Base-by-base conservation (phyloP, 1,140 invertebrate species). In the Frieseomelitta varia region DNA sequence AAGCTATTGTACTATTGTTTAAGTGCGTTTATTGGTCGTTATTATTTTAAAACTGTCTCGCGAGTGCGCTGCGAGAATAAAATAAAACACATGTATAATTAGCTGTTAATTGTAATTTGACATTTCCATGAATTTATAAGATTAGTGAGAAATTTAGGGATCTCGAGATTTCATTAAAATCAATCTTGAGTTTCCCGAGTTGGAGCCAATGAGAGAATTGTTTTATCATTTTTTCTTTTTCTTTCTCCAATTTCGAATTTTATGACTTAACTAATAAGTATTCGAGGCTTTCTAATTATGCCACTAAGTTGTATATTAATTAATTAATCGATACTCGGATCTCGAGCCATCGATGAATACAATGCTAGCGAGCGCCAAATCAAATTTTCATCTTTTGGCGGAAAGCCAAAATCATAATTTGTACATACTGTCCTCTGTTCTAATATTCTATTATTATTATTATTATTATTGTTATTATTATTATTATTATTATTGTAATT, bases 311-410 rank as follows among this genome's bases (percentile, higher is more conserved):
- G 75, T 79, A 79, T 47, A 84, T 63, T 71, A 80, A 73, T 80
- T 79, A 84, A 79, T 79, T 72, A 56, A 30, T 19, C 53, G 71
- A 84, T 58, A n/a, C 76, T 72, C 17, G 77, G 77, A 84, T 80
- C 39, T 86, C 68, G 68, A 21, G 71, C 82, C 77, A 80, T 73
- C 6, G 47, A 55, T 34, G 82, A 90, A 90, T 91, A 91, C 88
- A 90, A 87, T 87, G 90, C 91, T 91, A 91, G 91, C 87, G 85
- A 91, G 83, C 89, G 86, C 91, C 91, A 91, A 91, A 91, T 87
- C 90, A 85, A 91, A 91, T 71, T 88, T 81, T 90, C 83, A 56
- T 82, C 51, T 34, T 84, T 87, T 90, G 85, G 90, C 85, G 15
- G 21, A 14, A 69, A 79, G 85, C 84, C 87, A 88, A 74, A 72